phyloP scores from a whole-genome alignment of 2,888 invertebrate genomes.

The Apamea monoglypha region DNA sequence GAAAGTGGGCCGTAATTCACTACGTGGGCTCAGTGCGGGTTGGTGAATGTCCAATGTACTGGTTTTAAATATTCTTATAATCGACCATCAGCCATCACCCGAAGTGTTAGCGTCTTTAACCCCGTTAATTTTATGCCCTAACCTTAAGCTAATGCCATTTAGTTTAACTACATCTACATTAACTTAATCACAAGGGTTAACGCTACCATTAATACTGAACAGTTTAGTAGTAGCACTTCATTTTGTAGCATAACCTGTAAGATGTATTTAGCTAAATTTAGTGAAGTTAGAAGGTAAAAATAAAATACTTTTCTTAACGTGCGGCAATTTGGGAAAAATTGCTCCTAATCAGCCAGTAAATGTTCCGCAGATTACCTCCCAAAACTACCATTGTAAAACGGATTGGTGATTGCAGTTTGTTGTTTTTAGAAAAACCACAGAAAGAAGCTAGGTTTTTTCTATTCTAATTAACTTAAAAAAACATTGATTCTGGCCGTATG shows the following conservation, averaged over 20 bases:
- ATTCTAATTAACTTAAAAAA: too few species aligned
- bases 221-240: constrained; percentile 1
- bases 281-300: too few species aligned
- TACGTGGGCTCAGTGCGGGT: too few species aligned
- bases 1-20: too few species aligned
- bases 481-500: background rate
- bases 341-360: background rate
- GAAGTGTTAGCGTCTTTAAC: background rate
- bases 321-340: too few species aligned
- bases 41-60: too few species aligned
- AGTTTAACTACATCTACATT: constrained; percentile 39
- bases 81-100: too few species aligned
- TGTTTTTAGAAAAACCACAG: too few species aligned
- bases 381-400: background rate
- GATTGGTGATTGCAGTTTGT: background rate
- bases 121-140: background rate
- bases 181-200: constrained; percentile 27
- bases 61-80: too few species aligned
- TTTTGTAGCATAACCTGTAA: background rate
- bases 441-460: too few species aligned
- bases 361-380: background rate
- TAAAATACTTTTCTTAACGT: too few species aligned
- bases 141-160: constrained; percentile 27
- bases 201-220: constrained; percentile 13
- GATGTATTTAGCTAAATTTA: too few species aligned